Base-by-base conservation (phyloP, 2,888 invertebrate genomes). In the Clostera curtula region DNA sequence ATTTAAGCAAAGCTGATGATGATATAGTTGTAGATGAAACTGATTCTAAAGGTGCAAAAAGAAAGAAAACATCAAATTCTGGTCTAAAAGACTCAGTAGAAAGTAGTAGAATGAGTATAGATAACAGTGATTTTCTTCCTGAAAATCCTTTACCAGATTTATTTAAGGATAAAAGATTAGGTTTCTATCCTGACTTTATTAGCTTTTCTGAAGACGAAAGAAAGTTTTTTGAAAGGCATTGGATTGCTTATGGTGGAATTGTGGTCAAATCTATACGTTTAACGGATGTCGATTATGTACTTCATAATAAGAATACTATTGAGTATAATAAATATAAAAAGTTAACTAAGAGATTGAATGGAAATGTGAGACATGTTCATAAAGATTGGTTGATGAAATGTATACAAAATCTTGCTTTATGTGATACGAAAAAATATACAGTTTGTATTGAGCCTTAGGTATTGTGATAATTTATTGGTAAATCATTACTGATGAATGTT, bases 211-310 rank as follows among this genome's bases (percentile, higher is more conserved):
- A 79, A 38, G 52, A 64, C 0, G 76, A 79, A 40, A 58, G 73
- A 25, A 43, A 35, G 7, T 46, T 61, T 44, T 76, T 76, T 29
- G 83, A 82, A 48, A 79, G 90, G 42, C 88, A 89, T 65, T 89
- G 91, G 77, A 76, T 89, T 25, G 90, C 89, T 1, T 87, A 86
- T 35, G 88, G 88, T 2, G 89, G 89, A 2, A 60, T 40, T 7
- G 51, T 88, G 9, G 67, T 64, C 0, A 80, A 82, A 31, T 59
- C 77, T 6, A 32, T 83, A n/a, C 57, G 56, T 13, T 38, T 44
- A 2, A 50, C 54, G 31, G 61, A 80, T 18, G 68, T 80, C 1
- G 72, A 83, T 50, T 77, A 46, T 41, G 50, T 83, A 17, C 55
- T 83, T 1, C 82, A 82, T 34, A 70, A 57, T 10, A 45, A 65